Percentiles rank a stretch among this genome's conserved stretches.
phyloP scores from a whole-genome alignment of 2,888 invertebrate genomes.

The Noctua janthina region DNA sequence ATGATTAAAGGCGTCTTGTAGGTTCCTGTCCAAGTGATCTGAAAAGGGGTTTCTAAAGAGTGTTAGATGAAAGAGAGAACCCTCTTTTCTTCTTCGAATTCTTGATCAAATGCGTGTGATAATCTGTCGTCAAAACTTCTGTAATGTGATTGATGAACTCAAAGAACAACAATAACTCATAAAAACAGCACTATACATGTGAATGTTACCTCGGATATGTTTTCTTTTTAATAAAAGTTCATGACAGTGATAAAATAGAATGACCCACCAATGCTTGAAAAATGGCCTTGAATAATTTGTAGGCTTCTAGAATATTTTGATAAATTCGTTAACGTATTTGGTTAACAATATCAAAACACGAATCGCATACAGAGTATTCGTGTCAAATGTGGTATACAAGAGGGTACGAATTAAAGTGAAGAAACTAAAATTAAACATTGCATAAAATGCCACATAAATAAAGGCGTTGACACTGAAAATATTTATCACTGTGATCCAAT shows the following conservation, averaged over 20 bases:
- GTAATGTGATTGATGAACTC: neutral
- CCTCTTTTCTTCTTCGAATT: too few species aligned
- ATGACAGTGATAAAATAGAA: neutral
- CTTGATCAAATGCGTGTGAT: neutral
- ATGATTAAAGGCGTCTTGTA: neutral
- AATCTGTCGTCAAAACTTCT: neutral
- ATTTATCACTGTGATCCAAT: conserved; percentile 1
- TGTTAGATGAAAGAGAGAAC: neutral
- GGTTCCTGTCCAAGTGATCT: neutral
- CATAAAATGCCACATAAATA: neutral
- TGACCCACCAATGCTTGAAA: neutral
- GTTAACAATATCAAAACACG: neutral
- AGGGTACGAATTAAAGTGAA: neutral
- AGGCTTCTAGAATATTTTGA: conserved; percentile 38
- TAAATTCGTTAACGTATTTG: conserved; percentile 12
- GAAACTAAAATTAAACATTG: neutral
- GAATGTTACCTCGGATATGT: neutral
- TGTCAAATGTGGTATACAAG: neutral
- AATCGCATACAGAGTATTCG: neutral
- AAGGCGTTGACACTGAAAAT: neutral
- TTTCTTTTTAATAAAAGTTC: neutral
- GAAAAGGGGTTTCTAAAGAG: neutral
- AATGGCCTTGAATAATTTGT: neutral
- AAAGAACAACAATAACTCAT: neutral
- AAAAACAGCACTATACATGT: neutral